Conservation (phyloP, 1,140 invertebrate genomes). For the Acromyrmex charruanus region DNA sequence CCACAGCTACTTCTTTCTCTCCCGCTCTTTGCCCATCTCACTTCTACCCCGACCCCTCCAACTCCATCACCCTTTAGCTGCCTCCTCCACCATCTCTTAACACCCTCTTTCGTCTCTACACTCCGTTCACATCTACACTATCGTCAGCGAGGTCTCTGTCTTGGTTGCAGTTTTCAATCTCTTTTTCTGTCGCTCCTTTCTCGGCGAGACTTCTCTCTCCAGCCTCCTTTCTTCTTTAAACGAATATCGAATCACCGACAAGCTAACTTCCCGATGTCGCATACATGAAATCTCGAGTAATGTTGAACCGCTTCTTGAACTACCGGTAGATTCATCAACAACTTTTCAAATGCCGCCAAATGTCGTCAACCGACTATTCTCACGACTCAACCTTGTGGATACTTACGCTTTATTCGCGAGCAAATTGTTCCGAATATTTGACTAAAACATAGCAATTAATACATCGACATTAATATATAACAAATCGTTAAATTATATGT, state of each 20-base stretch:
- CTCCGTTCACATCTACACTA: constrained; percentile 69
- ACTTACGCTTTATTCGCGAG: constrained; percentile 4
- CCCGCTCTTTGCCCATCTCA: constrained; percentile 75
- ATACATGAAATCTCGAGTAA: constrained; percentile 33
- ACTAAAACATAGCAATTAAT: neutral
- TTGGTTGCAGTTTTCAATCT: constrained; percentile 72
- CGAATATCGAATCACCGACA: constrained; percentile 48
- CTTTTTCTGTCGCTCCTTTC: constrained; percentile 60
- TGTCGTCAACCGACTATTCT: constrained; percentile 38
- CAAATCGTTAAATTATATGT: neutral
- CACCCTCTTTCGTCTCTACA: constrained; percentile 64
- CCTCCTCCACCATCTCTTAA: constrained; percentile 72
- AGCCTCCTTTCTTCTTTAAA: constrained; percentile 55
- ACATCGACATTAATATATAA: neutral
- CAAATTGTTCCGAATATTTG: constrained; percentile 8
- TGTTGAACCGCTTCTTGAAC: constrained; percentile 41
- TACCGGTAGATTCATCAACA: constrained; percentile 34
- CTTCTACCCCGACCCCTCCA: constrained; percentile 68
- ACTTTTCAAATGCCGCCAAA: constrained; percentile 45
- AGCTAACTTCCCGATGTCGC: constrained; percentile 18
- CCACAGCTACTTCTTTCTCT: constrained; percentile 67
- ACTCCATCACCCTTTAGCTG: constrained; percentile 67
- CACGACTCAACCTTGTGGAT: constrained; percentile 9
- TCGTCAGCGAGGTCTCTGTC: constrained; percentile 73
- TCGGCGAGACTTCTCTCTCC: constrained; percentile 11